A percentile compares a stretch with the other conserved stretches of the same genome.
These are phyloP conservation scores for Noctua comes DNA, from an alignment of 2,888 invertebrate species.

Conservation along the genomic window DNA sequence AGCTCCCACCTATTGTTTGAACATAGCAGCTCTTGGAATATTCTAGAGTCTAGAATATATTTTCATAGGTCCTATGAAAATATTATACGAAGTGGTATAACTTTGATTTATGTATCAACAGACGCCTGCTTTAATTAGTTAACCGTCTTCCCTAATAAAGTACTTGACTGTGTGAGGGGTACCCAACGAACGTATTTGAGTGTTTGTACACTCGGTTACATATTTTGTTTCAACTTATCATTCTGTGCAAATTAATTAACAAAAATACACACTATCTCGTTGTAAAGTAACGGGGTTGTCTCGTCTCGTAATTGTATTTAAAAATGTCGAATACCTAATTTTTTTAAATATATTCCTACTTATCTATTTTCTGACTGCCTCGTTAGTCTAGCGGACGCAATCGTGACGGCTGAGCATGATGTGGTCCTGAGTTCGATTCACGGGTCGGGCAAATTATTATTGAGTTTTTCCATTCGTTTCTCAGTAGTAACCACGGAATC, in stretches of 20 bases:
- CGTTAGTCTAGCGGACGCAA: too few relatives aligned
- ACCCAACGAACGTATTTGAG: neutral
- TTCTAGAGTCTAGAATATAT: neutral
- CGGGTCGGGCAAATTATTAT: neutral
- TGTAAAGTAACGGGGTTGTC: neutral
- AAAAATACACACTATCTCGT: neutral
- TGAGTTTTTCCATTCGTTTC: too few relatives aligned
- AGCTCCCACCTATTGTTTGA: slow-evolving; percentile 8
- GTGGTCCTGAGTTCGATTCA: neutral
- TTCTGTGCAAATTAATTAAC: neutral
- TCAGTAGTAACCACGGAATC: too few relatives aligned
- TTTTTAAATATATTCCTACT: neutral
- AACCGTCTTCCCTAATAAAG: neutral
- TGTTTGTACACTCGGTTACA: neutral
- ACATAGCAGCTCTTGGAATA: neutral
- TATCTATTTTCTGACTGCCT: too few relatives aligned
- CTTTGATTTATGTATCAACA: neutral
- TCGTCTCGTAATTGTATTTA: neutral
- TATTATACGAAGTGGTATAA: neutral
- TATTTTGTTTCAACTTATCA: neutral
- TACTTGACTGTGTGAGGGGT: neutral
- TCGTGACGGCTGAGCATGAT: too few relatives aligned
- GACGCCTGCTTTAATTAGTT: neutral
- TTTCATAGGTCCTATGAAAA: slow-evolving; percentile 2
- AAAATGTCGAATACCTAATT: neutral